A percentile compares a stretch with the other conserved stretches of the same genome.
These are phyloP conservation scores for Drosophila baimaii DNA, from an alignment of 1,140 invertebrate species.

Conservation along the genomic window DNA sequence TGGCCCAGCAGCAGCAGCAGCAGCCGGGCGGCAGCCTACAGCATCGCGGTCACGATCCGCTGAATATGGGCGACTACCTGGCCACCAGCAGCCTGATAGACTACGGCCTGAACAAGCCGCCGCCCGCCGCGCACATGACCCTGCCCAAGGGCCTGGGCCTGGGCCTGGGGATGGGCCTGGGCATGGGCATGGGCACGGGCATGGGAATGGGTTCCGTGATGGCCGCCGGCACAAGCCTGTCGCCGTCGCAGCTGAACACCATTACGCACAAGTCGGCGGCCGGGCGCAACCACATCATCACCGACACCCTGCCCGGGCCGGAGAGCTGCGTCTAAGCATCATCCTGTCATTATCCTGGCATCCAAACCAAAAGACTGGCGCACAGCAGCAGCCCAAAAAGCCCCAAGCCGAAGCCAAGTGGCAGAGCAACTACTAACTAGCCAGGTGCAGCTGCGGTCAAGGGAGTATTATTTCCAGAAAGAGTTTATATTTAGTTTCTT, in stretches of 20 bases:
- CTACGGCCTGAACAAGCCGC: constrained; percentile 79
- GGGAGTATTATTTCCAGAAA: not conserved
- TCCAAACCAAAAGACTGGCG: constrained; percentile 76
- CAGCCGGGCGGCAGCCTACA: constrained; percentile 48
- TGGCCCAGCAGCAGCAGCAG: constrained; percentile 44
- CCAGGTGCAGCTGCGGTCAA: constrained; percentile 15
- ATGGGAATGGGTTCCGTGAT: constrained; percentile 62
- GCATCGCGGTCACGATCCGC: constrained; percentile 63
- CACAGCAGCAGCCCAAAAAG: constrained; percentile 61
- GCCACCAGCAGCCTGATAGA: constrained; percentile 83
- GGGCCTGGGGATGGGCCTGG: constrained; percentile 52
- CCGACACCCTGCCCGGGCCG: constrained; percentile 90
- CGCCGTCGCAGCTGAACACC: constrained; percentile 68
- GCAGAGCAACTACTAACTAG: constrained; percentile 37
- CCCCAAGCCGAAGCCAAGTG: constrained; percentile 37
- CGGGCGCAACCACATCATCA: constrained; percentile 87
- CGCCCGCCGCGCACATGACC: constrained; percentile 71
- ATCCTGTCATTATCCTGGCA: constrained; percentile 60
- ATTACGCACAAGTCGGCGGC: constrained; percentile 82
- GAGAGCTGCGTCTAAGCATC: constrained; percentile 89
- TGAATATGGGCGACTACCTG: constrained; percentile 79
- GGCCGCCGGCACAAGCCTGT: constrained; percentile 57
- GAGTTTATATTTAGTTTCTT: not conserved
- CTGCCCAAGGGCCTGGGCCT: constrained; percentile 74
- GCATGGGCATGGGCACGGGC: constrained; percentile 55